Evolutionary conservation across 2,888 invertebrate species (phyloP), one percentile per base, ranked within the genome.

Genomic region (Pilophorus perplexus): DNA sequence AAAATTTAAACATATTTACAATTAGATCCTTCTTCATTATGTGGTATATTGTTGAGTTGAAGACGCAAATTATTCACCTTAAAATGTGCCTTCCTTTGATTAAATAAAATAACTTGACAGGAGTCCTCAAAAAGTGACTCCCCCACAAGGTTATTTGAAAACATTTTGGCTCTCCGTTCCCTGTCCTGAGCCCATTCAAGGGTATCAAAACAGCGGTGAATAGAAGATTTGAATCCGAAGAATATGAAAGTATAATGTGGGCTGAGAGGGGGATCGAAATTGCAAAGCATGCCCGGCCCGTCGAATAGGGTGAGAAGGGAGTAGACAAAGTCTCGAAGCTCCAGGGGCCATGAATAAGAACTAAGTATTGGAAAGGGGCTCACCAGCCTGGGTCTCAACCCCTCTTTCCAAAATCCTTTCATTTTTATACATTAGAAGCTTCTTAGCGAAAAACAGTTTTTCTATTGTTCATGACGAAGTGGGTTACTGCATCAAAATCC

Each of bases 191-290:
- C 25, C 52, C 27, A 28, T 52, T 52, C 28, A 14, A 28, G 14
- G 52, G 52, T 52, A 52, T 52, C 52, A 52, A 52, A 52, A 52
- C 52, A 52, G 27, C 52, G 52, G 27, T 16, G 52, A 28, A 52
- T 52, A 55, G 55, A 37, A 55, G 55, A 55, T 55, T 55, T 55
- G 55, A 55, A 55, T 55, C 38, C 20, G 38, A 55, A 37, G 55
- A 55, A 55, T 55, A 55, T 38, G 55, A 55, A 55, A 55, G 55
- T 55, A 55, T 55, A 55, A 55, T 55, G 38, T n/a, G n/a, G n/a
- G n/a, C n/a, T n/a, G 52, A 27, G 55, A 55, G 37, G 55, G 38
- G 55, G 55, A 55, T 55, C 55, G 55, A 38, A 55, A 55, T 55
- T 37, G 55, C 55, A 38, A 55, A 55, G 55, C 55, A 38, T 22